Evolutionary conservation across 2,797 vertebrate genomes (phyloP).

Genomic region (Sparidentex hasta): DNA sequence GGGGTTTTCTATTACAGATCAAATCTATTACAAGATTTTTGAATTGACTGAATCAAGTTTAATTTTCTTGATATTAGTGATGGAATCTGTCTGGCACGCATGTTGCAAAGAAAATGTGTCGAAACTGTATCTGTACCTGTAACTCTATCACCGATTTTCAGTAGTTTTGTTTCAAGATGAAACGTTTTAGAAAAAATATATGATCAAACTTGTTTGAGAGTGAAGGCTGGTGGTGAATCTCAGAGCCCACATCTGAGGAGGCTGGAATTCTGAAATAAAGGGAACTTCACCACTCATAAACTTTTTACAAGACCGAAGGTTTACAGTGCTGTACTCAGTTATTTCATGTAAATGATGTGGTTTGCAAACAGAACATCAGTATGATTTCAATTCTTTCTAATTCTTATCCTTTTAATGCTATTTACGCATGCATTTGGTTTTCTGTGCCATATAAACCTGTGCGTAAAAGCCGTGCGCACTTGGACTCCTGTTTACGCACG

Average conservation of each 20-base stretch:
- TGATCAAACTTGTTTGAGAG: not conserved
- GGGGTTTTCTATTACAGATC: not conserved
- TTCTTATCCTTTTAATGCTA: no score
- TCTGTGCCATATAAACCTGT: conserved; percentile 3
- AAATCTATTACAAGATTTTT: not conserved
- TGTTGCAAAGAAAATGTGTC: not conserved
- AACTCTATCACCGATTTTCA: not conserved
- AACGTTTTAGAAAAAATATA: not conserved
- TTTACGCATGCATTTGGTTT: not conserved
- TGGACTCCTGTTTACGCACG: conserved; percentile 8
- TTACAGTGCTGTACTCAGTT: not conserved
- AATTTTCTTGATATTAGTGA: conserved; percentile 11
- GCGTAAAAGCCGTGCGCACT: conserved; percentile 54
- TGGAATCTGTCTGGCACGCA: not conserved
- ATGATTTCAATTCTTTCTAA: not conserved
- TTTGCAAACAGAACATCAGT: not conserved
- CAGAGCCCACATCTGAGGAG: not conserved
- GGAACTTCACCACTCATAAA: no score
- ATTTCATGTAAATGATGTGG: not conserved
- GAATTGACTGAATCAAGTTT: not conserved
- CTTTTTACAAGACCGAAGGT: not conserved
- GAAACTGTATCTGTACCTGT: not conserved
- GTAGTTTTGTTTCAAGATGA: not conserved
- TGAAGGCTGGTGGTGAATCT: not conserved
- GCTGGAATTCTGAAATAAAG: not conserved